Conservation (phyloP, 2,797 vertebrate genomes). For the Hybognathus amarus region DNA sequence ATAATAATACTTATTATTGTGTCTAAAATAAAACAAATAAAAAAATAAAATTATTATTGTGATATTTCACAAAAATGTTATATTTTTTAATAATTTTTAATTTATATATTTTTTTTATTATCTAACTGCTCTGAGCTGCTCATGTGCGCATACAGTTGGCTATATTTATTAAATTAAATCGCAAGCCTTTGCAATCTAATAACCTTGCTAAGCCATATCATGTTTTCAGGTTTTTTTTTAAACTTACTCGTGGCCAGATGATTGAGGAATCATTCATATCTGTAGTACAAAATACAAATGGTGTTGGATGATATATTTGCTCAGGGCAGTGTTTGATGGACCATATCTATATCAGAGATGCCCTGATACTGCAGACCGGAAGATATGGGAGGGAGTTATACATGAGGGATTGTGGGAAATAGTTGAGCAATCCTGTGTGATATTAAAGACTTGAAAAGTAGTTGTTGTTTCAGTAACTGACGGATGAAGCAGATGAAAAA, state of each 20-base stretch:
- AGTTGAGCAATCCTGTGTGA: slow-evolving; percentile 29
- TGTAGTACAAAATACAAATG: neutral
- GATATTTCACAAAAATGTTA: no score
- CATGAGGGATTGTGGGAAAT: slow-evolving; percentile 50
- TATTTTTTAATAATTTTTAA: no score
- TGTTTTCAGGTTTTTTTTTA: neutral
- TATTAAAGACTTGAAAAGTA: slow-evolving; percentile 53
- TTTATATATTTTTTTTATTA: no score
- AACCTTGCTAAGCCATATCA: neutral
- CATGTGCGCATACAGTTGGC: no score
- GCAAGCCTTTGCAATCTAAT: neutral
- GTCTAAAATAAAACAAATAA: no score
- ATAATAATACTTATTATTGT: no score
- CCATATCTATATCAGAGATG: slow-evolving; percentile 26
- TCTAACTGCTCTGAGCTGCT: neutral
- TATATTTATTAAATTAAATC: neutral
- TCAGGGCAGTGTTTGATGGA: neutral
- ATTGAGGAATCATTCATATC: slow-evolving; percentile 6
- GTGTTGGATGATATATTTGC: neutral
- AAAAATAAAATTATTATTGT: no score
- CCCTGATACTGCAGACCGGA: slow-evolving; percentile 23
- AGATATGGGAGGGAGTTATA: neutral
- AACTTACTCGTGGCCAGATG: neutral
- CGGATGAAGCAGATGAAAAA: slow-evolving; percentile 40
- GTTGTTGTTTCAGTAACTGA: slow-evolving; percentile 52